Base-by-base conservation (phyloP, 2,797 vertebrate genomes). In the Myotis myotis region DNA sequence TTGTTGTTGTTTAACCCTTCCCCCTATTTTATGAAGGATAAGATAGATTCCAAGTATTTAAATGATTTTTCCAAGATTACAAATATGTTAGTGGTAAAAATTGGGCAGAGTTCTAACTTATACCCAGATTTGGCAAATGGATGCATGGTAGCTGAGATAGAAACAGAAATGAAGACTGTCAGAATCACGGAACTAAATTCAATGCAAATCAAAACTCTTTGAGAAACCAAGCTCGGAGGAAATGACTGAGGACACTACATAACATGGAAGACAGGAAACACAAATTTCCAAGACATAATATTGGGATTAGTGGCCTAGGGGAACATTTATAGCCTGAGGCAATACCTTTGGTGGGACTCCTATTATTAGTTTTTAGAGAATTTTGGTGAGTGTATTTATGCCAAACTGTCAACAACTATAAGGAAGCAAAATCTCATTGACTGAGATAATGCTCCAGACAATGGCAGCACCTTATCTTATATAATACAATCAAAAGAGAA, bases 31-130 rank as follows among this genome's bases (percentile, higher is more conserved):
- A 74, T 74, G 11, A 17, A 81, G 78, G 17, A 79, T 72, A 53
- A 93, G 64, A 90, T 83, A 79, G n/a, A 76, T 86, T 75, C 71
- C 70, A 22, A 81, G 1, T 30, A 6, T 86, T 93, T 83, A 75
- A 64, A 33, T 13, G 12, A 71, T 70, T 91, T 64, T 2, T 89
- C 44, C 44, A 85, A 47, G 41, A 13, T 82, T 87, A 41, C 11
- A 68, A 66, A 64, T 60, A 72, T 8, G 7, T 83, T 71, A 87
- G 19, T 68, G 30, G 10, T 8, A 55, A 71, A 83, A 62, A 64
- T 1, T 41, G 25, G 1, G 12, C 11, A 28, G 15, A 10, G 91
- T 79, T 11, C 28, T 68, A 23, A 83, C 3, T 28, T 92, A 84
- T 47, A 55, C 7, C 10, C 20, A 57, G 53, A 64, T 71, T 91